Evolutionary conservation across 2,113 vertebrate genomes (phyloP).

Genomic region (cat (Felis catus)): DNA sequence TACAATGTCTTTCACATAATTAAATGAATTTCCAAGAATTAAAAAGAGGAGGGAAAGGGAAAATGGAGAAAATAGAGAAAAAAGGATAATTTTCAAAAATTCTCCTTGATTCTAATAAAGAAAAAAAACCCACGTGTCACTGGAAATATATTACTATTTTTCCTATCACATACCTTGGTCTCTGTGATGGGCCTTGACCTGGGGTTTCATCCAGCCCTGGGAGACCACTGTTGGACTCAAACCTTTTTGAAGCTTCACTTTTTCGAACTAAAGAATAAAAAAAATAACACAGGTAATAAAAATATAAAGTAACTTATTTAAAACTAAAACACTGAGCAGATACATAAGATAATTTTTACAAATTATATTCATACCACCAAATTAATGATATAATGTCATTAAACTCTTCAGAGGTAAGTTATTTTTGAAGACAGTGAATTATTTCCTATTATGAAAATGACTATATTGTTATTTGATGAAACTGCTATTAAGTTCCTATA

Average conservation of each 20-base stretch:
- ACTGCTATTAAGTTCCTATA: background rate
- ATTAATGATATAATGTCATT: background rate
- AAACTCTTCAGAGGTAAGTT: conserved; percentile 26
- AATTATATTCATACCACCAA: background rate
- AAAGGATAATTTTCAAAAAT: background rate
- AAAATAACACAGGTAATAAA: conserved; percentile 48
- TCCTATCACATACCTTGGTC: conserved; percentile 82
- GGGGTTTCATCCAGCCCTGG: conserved; percentile 80
- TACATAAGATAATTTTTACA: conserved; percentile 14
- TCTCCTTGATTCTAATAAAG: background rate
- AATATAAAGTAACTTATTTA: conserved; percentile 5
- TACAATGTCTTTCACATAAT: background rate
- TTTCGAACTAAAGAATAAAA: conserved; percentile 81
- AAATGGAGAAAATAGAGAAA: conserved; percentile 61
- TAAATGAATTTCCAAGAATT: conserved; percentile 48
- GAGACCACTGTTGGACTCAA: conserved; percentile 79
- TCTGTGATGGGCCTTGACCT: conserved; percentile 81
- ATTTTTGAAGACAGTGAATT: conserved; percentile 54
- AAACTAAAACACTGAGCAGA: conserved; percentile 50
- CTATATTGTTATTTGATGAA: background rate
- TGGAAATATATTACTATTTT: background rate
- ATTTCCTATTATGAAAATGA: background rate
- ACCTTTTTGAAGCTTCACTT: conserved; percentile 85
- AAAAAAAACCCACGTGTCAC: background rate
- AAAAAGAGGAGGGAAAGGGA: conserved; percentile 67